phyloP scores from a whole-genome alignment of 2,797 vertebrate species.

The Novumbra hubbsi region DNA sequence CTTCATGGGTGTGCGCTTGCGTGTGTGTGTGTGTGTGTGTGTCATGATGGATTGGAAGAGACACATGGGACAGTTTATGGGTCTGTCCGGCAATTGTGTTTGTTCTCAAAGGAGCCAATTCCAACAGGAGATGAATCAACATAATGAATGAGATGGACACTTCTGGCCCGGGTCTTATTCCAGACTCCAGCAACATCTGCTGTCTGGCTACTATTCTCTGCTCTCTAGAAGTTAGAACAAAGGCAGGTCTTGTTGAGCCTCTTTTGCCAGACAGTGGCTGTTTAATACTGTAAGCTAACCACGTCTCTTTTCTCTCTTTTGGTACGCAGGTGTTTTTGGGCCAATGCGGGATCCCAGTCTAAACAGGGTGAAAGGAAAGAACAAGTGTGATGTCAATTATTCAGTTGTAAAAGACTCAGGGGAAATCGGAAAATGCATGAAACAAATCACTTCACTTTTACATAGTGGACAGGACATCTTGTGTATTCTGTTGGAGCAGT shows the following conservation, averaged over 20 bases:
- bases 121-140: background rate
- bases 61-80: background rate
- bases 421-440: too few relatives aligned
- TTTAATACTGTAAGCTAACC: background rate
- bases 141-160: background rate
- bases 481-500: too few relatives aligned
- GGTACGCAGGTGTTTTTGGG: background rate
- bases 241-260: background rate
- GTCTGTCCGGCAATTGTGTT: background rate
- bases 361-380: background rate
- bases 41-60: background rate
- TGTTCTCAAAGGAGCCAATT: background rate
- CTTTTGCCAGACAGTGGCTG: background rate
- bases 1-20: background rate
- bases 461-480: background rate
- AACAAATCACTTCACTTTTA: too few relatives aligned
- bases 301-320: background rate
- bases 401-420: background rate
- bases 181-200: background rate
- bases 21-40: background rate
- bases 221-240: background rate
- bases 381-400: background rate
- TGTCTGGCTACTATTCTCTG: background rate
- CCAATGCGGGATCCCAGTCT: background rate
- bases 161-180: background rate